Percentiles rank a stretch among this genome's conserved stretches.
These are phyloP conservation scores for Spongilla lacustris DNA, from an alignment of 37 sponge, comb jelly and placozoan genomes.

Conservation along the genomic window DNA sequence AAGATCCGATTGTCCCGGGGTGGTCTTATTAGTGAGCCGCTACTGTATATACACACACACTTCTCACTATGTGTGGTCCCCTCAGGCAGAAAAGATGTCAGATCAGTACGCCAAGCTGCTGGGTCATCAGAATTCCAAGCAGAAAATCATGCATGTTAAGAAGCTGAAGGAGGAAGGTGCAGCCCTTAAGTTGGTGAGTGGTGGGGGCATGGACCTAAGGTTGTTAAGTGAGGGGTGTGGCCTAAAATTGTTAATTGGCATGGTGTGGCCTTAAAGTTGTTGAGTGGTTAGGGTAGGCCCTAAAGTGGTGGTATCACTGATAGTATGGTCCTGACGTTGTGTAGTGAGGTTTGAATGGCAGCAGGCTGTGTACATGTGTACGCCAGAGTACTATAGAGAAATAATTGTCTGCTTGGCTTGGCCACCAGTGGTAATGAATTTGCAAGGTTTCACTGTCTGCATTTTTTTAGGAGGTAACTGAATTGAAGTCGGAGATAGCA, in stretches of 20 bases:
- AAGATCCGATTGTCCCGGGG: too few species aligned
- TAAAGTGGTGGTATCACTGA: too few species aligned
- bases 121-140: slow-evolving; percentile 80
- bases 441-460: neutral
- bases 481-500: slow-evolving; percentile 36
- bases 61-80: neutral
- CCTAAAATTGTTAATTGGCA: too few species aligned
- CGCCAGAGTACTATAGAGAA: too few species aligned
- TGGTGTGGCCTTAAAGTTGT: too few species aligned
- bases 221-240: too few species aligned
- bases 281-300: too few species aligned
- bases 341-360: neutral
- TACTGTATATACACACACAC: slow-evolving; percentile 4
- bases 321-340: too few species aligned
- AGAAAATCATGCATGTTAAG: slow-evolving; percentile 81
- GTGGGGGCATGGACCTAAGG: too few species aligned
- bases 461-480: slow-evolving; percentile 31
- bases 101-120: slow-evolving; percentile 64
- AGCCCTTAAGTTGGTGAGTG: slow-evolving; percentile 54
- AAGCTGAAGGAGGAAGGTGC: slow-evolving; percentile 72
- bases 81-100: slow-evolving; percentile 39
- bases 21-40: too few species aligned
- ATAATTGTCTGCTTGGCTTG: too few species aligned
- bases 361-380: neutral
- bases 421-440: neutral